Base-by-base conservation (phyloP, 2,113 vertebrate genomes). In the Rhombomys opimus region DNA sequence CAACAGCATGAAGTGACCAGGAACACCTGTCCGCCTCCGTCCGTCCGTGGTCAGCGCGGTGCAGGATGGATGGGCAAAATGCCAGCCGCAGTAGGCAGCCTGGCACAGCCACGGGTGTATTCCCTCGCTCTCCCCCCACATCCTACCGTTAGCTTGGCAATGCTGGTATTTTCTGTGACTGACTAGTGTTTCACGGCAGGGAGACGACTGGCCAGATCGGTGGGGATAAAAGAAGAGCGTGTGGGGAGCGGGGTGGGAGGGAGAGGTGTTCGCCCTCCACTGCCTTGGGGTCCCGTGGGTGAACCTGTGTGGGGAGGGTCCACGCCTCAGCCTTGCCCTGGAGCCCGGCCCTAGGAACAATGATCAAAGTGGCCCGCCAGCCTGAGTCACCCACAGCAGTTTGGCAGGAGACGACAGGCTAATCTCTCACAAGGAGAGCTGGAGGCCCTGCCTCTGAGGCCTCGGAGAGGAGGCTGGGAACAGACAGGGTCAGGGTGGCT, bases 361-460 rank as follows among this genome's bases (percentile, higher is more conserved):
- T 41, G 22, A 59, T 12, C 23, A 7, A 67, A 67, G 92, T 63
- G 92, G 73, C 91, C 93, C 41, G 73, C 90, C 96, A 41, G 87
- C 11, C 90, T 96, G 97, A 96, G 97, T 97, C 97, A 97, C 95
- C 93, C 87, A 84, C 77, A 75, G 12, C 68, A 96, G 96, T 97
- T 97, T 96, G 97, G 23, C 72, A 96, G 97, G 90, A 72, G 0
- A 63, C 1, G 86, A 96, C 90, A 97, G 97, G 95, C 95, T 96
- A 87, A 95, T 96, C 85, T 91, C 54, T 35, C 87, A 89, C 92
- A 61, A n/a, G 65, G 25, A 90, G 41, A 68, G 75, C 89, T 72
- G 50, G 76, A 82, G 93, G 61, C 90, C 75, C n/a, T 94, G 92
- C 22, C 80, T 89, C 9, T 11, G 72, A 52, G 61, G 85, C 90